A percentile compares a stretch with the other conserved stretches of the same genome.
These are phyloP conservation scores for Zaprionus vittiger DNA, from an alignment of 1,140 invertebrate species.

Conservation along the genomic window DNA sequence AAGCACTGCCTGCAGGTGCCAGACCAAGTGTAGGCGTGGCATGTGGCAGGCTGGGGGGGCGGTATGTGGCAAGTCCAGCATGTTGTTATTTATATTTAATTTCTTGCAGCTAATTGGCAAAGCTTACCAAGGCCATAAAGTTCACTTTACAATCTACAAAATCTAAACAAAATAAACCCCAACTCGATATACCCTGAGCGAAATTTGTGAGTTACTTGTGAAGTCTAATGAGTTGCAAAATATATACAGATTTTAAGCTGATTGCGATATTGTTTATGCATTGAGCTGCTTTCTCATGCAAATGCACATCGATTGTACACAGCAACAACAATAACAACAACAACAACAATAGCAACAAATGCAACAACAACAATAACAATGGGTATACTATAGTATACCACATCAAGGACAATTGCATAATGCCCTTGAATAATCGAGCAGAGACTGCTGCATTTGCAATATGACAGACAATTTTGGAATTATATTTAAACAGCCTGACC, in stretches of 20 bases:
- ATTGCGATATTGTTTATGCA: constrained; percentile 25
- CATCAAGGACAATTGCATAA: neutral
- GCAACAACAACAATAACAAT: neutral
- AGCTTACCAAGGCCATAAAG: constrained; percentile 10
- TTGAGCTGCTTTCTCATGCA: constrained; percentile 33
- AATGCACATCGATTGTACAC: constrained; percentile 18
- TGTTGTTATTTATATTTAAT: constrained; percentile 69
- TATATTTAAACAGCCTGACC: constrained; percentile 4
- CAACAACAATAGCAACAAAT: neutral
- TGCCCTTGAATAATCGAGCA: constrained; percentile 20
- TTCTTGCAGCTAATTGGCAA: constrained; percentile 34
- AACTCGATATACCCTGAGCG: neutral
- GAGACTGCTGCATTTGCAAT: constrained; percentile 7
- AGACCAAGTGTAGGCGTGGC: constrained; percentile 30
- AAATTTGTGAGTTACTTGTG: neutral
- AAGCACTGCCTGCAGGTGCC: constrained; percentile 49
- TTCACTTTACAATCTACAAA: constrained; percentile 1
- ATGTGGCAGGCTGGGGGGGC: neutral
- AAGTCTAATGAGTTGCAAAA: neutral
- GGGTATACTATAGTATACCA: neutral
- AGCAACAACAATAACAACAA: constrained; percentile 1
- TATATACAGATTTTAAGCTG: constrained; percentile 14
- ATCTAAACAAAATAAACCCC: neutral
- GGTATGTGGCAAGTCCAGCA: constrained; percentile 36
- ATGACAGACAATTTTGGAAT: constrained; percentile 13